Conservation (phyloP, 2,888 invertebrate genomes). For the Gastrophysa polygoni region DNA sequence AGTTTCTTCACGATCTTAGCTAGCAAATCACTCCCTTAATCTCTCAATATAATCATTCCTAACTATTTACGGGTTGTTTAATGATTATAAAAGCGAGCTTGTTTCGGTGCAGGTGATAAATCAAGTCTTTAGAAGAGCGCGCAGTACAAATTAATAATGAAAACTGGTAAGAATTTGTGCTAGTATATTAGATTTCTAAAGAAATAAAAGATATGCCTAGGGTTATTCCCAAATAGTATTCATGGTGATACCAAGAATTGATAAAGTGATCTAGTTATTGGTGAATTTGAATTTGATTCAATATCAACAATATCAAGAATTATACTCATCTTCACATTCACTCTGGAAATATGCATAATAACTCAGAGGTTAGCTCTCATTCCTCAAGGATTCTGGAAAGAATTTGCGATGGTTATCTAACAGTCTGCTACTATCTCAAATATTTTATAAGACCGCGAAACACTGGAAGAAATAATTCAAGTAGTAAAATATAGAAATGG, state of each 20-base stretch:
- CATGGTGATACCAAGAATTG: not conserved
- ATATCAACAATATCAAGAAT: too few species aligned
- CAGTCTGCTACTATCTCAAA: too few species aligned
- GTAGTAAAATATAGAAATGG: too few species aligned
- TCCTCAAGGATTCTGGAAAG: too few species aligned
- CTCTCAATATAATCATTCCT: not conserved
- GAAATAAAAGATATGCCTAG: not conserved
- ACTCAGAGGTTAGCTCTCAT: too few species aligned
- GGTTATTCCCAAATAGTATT: not conserved
- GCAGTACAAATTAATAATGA: not conserved
- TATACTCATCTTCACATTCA: too few species aligned
- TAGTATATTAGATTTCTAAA: not conserved
- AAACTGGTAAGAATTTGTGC: not conserved
- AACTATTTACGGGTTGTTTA: not conserved
- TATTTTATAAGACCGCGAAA: too few species aligned
- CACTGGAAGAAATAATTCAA: too few species aligned
- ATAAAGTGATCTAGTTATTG: too few species aligned
- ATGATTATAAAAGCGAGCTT: slow-evolving; percentile 4
- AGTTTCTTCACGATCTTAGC: not conserved
- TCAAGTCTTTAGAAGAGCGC: not conserved
- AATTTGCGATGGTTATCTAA: too few species aligned
- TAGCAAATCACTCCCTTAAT: not conserved
- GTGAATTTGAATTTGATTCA: too few species aligned
- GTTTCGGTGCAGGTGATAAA: not conserved
- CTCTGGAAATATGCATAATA: too few species aligned